Base-by-base conservation (phyloP, 2,113 vertebrate species). In the Jacana jacana region DNA sequence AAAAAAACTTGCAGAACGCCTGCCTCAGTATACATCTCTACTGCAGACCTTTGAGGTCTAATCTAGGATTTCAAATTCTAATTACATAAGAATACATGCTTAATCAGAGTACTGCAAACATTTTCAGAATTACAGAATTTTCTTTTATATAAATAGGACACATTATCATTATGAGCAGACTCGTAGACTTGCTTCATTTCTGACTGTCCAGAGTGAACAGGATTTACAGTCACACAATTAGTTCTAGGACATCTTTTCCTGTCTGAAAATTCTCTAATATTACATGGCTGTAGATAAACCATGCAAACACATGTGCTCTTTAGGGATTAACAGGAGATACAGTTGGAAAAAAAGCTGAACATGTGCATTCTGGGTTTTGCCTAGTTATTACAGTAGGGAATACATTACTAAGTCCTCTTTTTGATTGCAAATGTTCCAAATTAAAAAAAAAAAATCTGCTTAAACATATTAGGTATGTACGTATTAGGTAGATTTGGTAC, bases 341-440 rank as follows among this genome's bases (percentile, higher is more conserved):
- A 66, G 81, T 46, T 93, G 76, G 91, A 94, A 95, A 85, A 96
- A 97, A 92, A 71, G 89, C 66, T 95, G 91, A 96, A 93, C 91
- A 96, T 87, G 83, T 95, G 92, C 71, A 91, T 94, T 95, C 77
- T 77, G 81, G 93, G 88, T 79, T 97, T 96, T 89, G 87, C 70
- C 49, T 76, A 76, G 51, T 92, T 96, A 95, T 96, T 97, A 96
- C 75, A 80, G 80, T 80, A 97, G 61, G 64, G 84, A 93, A 97
- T 83, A 97, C 64, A 81, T 76, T 95, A 95, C 79, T 85, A 96
- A 95, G 87, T 97, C 94, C 91, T 89, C 81, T 96, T 97, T 97
- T 75, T 72, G 79, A 94, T 44, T 96, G 81, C 51, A 96, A 97
- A 97, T 94, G 49, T 94, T 77, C 71, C 89, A 94, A 92, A 94